These are phyloP conservation scores for Spermophilus dauricus DNA, from an alignment of 2,113 vertebrate genomes.

Conservation along the genomic window DNA sequence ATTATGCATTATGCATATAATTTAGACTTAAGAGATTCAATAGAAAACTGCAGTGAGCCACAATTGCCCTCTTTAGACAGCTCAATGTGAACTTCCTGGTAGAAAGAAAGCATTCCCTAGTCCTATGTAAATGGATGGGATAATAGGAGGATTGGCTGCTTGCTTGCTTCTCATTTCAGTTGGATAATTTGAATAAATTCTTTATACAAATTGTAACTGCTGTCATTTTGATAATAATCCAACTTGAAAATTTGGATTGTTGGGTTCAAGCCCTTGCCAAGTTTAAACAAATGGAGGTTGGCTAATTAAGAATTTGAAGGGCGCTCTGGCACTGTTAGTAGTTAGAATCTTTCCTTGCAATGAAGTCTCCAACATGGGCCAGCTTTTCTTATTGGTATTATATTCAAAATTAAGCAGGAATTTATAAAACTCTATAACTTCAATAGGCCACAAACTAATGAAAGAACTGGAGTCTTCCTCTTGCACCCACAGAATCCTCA, in stretches of 20 bases:
- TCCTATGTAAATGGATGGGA: constrained; percentile 64
- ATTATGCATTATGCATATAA: constrained; percentile 74
- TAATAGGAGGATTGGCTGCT: constrained; percentile 72
- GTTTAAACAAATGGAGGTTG: constrained; percentile 70
- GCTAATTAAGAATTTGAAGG: constrained; percentile 44
- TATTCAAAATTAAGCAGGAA: constrained; percentile 21
- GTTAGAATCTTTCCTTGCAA: constrained; percentile 11
- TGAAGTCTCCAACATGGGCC: constrained; percentile 3
- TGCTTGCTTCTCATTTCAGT: constrained; percentile 73
- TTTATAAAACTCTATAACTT: neutral
- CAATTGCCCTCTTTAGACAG: constrained; percentile 69
- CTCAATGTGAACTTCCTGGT: constrained; percentile 66
- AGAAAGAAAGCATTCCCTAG: constrained; percentile 65
- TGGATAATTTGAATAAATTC: constrained; percentile 78
- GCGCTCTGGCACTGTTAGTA: neutral
- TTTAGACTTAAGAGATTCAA: constrained; percentile 68
- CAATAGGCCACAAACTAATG: neutral
- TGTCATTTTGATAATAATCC: constrained; percentile 80
- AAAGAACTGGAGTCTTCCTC: neutral
- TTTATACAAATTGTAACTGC: constrained; percentile 78
- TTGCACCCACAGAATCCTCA: neutral
- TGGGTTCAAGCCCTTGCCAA: constrained; percentile 65
- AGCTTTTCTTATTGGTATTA: neutral
- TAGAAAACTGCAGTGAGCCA: constrained; percentile 1
- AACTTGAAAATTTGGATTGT: constrained; percentile 76